Conservation (phyloP, 2,888 invertebrate genomes). For the Flexamia atlantica region DNA sequence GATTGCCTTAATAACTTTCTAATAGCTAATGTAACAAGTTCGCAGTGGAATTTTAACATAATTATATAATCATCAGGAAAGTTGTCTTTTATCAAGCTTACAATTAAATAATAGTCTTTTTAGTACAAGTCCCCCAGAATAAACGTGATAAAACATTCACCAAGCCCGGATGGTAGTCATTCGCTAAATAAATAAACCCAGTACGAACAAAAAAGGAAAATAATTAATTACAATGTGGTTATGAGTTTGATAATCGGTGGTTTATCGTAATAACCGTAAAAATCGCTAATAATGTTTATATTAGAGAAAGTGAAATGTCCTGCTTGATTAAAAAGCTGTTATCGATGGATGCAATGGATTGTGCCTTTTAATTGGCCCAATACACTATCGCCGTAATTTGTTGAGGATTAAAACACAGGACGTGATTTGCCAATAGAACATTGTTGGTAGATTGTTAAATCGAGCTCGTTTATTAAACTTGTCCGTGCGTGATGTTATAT, state of each 20-base stretch:
- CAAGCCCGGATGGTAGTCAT: too few species aligned
- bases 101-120: too few species aligned
- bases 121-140: too few species aligned
- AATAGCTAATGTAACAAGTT: too few species aligned
- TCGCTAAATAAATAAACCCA: too few species aligned
- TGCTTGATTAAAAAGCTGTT: constrained; percentile 17
- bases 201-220: not conserved
- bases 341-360: not conserved
- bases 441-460: constrained; percentile 22
- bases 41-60: too few species aligned
- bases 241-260: not conserved
- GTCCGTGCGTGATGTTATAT: constrained; percentile 24
- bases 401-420: constrained; percentile 11
- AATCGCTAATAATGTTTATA: constrained; percentile 12
- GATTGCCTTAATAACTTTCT: too few species aligned
- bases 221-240: not conserved
- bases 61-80: too few species aligned
- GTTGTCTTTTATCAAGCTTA: too few species aligned
- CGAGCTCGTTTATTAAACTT: constrained; percentile 27
- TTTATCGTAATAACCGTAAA: not conserved
- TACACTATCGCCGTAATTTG: constrained; percentile 23
- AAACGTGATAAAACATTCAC: too few species aligned
- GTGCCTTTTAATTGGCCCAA: constrained; percentile 17
- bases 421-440: constrained; percentile 30
- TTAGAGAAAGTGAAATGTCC: not conserved